These are phyloP conservation scores for Picus viridis DNA, from an alignment of 2,797 vertebrate species.

Conservation along the genomic window DNA sequence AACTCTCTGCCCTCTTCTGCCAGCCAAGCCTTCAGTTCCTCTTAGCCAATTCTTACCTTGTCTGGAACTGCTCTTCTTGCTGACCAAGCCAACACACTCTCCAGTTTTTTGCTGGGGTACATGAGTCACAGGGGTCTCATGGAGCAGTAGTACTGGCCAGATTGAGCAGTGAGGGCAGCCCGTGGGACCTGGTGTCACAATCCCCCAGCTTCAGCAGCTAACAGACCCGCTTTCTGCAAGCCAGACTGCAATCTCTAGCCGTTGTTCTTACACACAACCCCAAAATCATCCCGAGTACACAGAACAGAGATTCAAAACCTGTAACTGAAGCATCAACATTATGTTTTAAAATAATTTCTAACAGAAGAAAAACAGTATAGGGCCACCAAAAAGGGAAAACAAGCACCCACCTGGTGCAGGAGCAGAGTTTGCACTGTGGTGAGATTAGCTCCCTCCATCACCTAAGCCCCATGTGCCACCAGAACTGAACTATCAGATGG, in stretches of 20 bases:
- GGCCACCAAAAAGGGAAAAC: not conserved
- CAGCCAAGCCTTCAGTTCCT: not conserved
- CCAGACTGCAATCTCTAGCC: not conserved
- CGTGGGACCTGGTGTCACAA: not conserved
- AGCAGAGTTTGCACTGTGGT: not conserved
- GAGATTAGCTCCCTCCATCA: not conserved
- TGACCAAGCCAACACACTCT: not conserved
- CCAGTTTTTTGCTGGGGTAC: not conserved
- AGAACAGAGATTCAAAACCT: not conserved
- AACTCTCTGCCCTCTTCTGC: not conserved
- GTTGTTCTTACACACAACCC: not conserved
- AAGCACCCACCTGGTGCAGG: not conserved
- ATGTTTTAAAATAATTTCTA: not conserved
- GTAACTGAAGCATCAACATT: not conserved
- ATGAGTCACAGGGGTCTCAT: rapidly evolving
- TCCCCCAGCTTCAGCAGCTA: not conserved
- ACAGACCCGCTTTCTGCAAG: not conserved
- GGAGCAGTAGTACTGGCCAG: not conserved
- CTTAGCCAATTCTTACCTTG: not conserved
- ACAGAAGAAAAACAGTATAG: not conserved
- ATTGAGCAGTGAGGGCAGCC: not conserved
- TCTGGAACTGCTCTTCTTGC: not conserved
- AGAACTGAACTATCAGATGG: not conserved
- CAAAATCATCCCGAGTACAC: not conserved
- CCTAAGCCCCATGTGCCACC: not conserved